These are phyloP conservation scores for Gonocerus acuteangulatus DNA, from an alignment of 2,888 invertebrate species.

Conservation along the genomic window DNA sequence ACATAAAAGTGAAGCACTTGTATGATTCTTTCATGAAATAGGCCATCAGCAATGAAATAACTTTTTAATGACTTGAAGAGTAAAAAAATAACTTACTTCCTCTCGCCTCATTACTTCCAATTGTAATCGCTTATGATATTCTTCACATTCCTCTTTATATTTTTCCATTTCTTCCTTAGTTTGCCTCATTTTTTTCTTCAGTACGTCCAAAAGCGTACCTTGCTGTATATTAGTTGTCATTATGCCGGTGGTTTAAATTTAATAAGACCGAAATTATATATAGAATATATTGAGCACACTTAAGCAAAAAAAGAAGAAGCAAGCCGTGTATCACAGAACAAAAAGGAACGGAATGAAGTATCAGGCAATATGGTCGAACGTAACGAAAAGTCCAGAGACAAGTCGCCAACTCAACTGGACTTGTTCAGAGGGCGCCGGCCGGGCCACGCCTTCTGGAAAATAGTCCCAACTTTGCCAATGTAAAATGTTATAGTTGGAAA, in stretches of 20 bases:
- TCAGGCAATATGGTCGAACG: constrained; percentile 38
- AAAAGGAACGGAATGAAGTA: constrained; percentile 7
- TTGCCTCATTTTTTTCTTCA: constrained; percentile 99
- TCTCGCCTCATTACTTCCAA: constrained; percentile 92
- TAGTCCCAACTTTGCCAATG: constrained; percentile 39
- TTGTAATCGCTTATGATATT: constrained; percentile 89
- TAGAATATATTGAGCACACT: constrained; percentile 9
- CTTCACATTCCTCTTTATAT: constrained; percentile 95
- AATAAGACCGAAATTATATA: background rate
- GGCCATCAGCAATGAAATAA: too few species aligned
- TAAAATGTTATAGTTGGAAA: too few species aligned
- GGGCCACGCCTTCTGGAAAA: constrained; percentile 34
- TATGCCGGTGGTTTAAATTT: constrained; percentile 41
- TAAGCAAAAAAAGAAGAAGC: background rate
- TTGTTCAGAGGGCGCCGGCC: constrained; percentile 21
- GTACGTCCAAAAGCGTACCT: constrained; percentile 89
- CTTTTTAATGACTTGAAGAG: too few species aligned
- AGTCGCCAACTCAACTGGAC: constrained; percentile 32
- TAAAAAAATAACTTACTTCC: constrained; percentile 92
- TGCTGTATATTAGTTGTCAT: constrained; percentile 87
- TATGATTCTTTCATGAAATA: too few species aligned
- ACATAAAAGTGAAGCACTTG: too few species aligned
- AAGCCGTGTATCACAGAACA: constrained; percentile 7
- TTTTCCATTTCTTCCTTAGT: constrained; percentile 98
- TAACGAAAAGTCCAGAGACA: constrained; percentile 19